phyloP scores from a whole-genome alignment of 2,888 invertebrate species.

The Leptinotarsa peninsularis region DNA sequence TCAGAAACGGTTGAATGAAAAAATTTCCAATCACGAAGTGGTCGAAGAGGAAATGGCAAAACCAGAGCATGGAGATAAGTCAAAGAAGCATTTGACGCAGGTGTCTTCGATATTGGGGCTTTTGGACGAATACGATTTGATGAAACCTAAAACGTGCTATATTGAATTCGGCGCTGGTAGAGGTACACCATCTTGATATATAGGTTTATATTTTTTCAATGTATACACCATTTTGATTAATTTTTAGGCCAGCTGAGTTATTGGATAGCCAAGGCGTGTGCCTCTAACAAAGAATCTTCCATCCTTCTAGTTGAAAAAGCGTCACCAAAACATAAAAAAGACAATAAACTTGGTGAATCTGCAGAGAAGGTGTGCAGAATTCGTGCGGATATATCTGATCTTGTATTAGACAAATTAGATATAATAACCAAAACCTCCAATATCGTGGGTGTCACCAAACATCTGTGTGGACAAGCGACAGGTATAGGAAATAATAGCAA shows the following conservation, averaged over 20 bases:
- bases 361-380: constrained; percentile 71
- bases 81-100: constrained; percentile 82
- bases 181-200: constrained; percentile 80
- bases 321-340: constrained; percentile 74
- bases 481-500: constrained; percentile 66
- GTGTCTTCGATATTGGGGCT: constrained; percentile 81
- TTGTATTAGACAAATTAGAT: constrained; percentile 72
- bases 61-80: constrained; percentile 72
- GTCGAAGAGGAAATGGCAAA: constrained; percentile 68
- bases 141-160: constrained; percentile 76
- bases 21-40: constrained; percentile 64
- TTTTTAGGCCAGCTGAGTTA: constrained; percentile 79
- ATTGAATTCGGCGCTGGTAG: constrained; percentile 93
- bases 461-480: constrained; percentile 90
- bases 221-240: too few species aligned
- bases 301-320: constrained; percentile 84
- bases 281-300: constrained; percentile 65
- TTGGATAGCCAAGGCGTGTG: constrained; percentile 77
- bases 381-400: constrained; percentile 85
- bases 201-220: constrained; percentile 76
- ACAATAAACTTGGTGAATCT: constrained; percentile 66
- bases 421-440: constrained; percentile 65
- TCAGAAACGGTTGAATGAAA: constrained; percentile 60
- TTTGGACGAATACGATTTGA: constrained; percentile 72
- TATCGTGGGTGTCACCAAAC: constrained; percentile 86